Conservation (phyloP, 23 tunicate genomes). For the Diplosoma virens region DNA sequence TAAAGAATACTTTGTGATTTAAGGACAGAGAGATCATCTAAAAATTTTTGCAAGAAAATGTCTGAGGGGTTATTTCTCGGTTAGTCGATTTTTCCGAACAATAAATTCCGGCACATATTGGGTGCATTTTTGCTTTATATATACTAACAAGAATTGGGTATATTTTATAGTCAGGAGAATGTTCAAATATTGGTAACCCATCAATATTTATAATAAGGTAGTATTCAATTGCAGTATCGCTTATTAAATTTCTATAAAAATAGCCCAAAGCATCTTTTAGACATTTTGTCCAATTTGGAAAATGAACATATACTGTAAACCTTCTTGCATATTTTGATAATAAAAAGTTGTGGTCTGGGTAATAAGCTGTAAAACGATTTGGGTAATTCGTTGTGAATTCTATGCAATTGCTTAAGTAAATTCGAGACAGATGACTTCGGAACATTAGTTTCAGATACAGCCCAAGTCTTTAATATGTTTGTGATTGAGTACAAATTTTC, state of each 20-base stretch:
- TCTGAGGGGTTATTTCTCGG: conserved; percentile 43
- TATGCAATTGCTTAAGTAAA: conserved; percentile 19
- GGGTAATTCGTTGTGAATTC: conserved; percentile 31
- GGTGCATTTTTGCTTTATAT: conserved; percentile 35
- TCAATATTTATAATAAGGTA: conserved; percentile 40
- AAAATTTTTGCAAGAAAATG: conserved; percentile 27
- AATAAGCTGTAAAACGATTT: conserved; percentile 14
- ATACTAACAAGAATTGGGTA: conserved; percentile 48
- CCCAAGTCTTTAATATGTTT: conserved; percentile 30
- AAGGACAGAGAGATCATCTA: conserved; percentile 21
- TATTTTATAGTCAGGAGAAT: conserved; percentile 41
- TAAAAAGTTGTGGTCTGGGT: conserved; percentile 13
- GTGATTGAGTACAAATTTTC: too few species aligned
- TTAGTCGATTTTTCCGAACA: conserved; percentile 15
- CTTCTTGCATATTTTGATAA: conserved; percentile 18
- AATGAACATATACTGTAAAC: conserved; percentile 47
- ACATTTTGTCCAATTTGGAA: conserved; percentile 33
- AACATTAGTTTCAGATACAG: conserved; percentile 34
- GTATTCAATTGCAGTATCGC: not conserved
- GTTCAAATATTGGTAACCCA: conserved; percentile 52
- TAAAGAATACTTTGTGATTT: not conserved
- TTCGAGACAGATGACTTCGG: conserved; percentile 38
- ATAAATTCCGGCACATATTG: conserved; percentile 53
- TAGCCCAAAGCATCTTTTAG: not conserved
- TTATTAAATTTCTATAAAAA: not conserved